Evolutionary conservation across 2,888 invertebrate genomes (phyloP).

Genomic region (Alsophila aescularia): DNA sequence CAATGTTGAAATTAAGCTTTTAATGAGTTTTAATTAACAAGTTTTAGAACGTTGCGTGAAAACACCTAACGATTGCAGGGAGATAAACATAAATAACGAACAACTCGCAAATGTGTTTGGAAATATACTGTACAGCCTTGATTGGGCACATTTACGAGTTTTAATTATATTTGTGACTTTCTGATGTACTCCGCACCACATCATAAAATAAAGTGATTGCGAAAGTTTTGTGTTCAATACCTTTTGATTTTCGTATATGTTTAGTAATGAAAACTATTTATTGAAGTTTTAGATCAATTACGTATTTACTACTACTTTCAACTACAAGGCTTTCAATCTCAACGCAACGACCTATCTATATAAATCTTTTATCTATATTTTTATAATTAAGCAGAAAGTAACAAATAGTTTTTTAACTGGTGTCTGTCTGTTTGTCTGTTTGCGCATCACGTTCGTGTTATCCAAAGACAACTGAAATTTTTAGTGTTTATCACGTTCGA

Average conservation of each 20-base stretch:
- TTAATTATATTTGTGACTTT: conserved; percentile 22
- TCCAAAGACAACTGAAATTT: too few relatives aligned
- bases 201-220: not conserved
- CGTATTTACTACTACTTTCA: too few relatives aligned
- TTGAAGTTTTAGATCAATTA: not conserved
- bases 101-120: conserved; percentile 23
- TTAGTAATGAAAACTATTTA: not conserved
- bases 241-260: not conserved
- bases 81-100: conserved; percentile 29
- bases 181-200: conserved; percentile 1
- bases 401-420: too few relatives aligned
- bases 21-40: conserved; percentile 82
- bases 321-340: too few relatives aligned
- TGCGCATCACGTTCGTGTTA: too few relatives aligned
- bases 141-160: conserved; percentile 10
- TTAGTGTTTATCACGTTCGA: too few relatives aligned
- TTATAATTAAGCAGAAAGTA: too few relatives aligned
- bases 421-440: too few relatives aligned
- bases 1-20: conserved; percentile 80
- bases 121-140: conserved; percentile 9
- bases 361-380: too few relatives aligned
- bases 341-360: too few relatives aligned
- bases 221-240: not conserved
- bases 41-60: conserved; percentile 70
- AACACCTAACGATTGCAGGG: conserved; percentile 59